Base-by-base conservation (phyloP, 2,888 invertebrate genomes). In the Cheilosia urbana region DNA sequence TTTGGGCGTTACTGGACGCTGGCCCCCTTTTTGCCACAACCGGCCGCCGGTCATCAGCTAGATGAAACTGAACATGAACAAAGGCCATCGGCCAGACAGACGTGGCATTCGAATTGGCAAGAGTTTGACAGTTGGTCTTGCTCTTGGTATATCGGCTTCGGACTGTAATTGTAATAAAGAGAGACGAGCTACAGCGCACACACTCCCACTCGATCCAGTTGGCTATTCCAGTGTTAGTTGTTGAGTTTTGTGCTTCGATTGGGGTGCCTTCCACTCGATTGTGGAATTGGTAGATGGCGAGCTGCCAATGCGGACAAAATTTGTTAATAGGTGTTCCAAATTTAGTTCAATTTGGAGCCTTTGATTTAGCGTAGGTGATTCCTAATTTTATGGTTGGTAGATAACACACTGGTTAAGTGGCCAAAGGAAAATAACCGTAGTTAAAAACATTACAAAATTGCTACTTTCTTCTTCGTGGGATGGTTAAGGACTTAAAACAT, bases 91-190 rank as follows among this genome's bases (percentile, higher is more conserved):
- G 81, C 76, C 76, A 81, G 81, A 85, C 81, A 76, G 76, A 75
- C 75, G 51, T 40, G 45, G 58, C 66, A 49, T 81, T 85, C 72
- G 81, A 81, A 85, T 81, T 62, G 68, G 85, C 80, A 85, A 76
- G 75, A 71, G 84, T 85, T 85, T 85, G 84, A 85, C 84, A 85
- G 80, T 85, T 80, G 80, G 75, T 37, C 1, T 85, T 80, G 80
- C 71, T 37, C 1, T 37, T 80, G 80, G 75, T 37, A 34, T 34
- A 45, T 17, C 17, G 45, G 17, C 72, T 81, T 81, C 37, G 81
- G 77, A 68, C 45, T 77, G 71, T 76, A 68, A 77, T 51, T 77
- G 71, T 76, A 68, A 77, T 71, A 45, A 66, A 80, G 76, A 85
- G 85, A 68, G 81, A 57, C 45, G 47, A 66, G 57, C 76, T 77